Percentiles rank a stretch among this genome's conserved stretches.
phyloP scores from a whole-genome alignment of 2,888 invertebrate species.

The Embidobia sp. region DNA sequence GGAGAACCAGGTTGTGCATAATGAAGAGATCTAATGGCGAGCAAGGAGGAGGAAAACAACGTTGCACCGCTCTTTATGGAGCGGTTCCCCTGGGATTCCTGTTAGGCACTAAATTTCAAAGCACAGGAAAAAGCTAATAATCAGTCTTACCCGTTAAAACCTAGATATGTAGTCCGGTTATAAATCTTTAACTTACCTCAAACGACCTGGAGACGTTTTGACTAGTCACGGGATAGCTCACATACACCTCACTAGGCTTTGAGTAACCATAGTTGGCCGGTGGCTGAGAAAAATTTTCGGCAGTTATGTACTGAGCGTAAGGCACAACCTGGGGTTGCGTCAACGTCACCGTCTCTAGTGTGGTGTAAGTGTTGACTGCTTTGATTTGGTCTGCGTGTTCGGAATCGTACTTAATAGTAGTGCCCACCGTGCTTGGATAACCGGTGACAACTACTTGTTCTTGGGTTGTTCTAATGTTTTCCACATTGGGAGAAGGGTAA shows the following conservation, averaged over 20 bases:
- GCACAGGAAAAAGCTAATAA: too few relatives aligned
- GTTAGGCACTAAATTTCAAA: too few relatives aligned
- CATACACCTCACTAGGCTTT: slow-evolving; percentile 75
- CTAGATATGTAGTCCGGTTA: too few relatives aligned
- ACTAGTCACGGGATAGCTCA: slow-evolving; percentile 73
- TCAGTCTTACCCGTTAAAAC: too few relatives aligned
- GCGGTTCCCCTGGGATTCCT: slow-evolving; percentile 82
- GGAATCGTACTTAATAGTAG: slow-evolving; percentile 80
- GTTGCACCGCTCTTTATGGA: slow-evolving; percentile 87
- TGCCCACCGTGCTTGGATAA: slow-evolving; percentile 71
- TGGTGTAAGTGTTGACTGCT: slow-evolving; percentile 83
- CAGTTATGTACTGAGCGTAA: slow-evolving; percentile 76
- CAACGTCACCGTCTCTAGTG: slow-evolving; percentile 85
- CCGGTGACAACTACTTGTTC: slow-evolving; percentile 73
- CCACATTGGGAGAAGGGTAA: slow-evolving; percentile 80
- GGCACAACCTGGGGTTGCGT: slow-evolving; percentile 80
- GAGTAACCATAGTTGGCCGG: slow-evolving; percentile 72
- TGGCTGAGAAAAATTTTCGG: slow-evolving; percentile 75
- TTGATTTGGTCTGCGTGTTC: slow-evolving; percentile 77
- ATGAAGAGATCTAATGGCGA: slow-evolving; percentile 81
- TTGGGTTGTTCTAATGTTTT: slow-evolving; percentile 73
- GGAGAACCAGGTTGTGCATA: slow-evolving; percentile 85
- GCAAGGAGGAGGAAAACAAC: slow-evolving; percentile 84
- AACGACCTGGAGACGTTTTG: slow-evolving; percentile 71
- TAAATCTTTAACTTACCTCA: slow-evolving; percentile 71